Evolutionary conservation across 2,888 invertebrate genomes (phyloP).

Genomic region (Sepioteuthis lessoniana): DNA sequence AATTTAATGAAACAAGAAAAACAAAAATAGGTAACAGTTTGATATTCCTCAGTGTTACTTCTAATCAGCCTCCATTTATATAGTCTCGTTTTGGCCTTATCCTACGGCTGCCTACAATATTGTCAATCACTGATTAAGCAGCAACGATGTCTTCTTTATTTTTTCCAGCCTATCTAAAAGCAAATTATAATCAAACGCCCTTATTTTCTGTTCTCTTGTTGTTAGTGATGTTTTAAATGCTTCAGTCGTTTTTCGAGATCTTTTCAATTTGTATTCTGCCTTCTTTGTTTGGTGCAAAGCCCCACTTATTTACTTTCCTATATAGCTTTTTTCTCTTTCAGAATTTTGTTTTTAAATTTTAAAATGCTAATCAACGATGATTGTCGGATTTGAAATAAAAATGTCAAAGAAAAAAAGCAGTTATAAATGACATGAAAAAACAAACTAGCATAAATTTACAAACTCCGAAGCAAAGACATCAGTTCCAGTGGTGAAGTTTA

Average conservation of each 20-base stretch:
- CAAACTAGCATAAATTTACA: not conserved
- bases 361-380: not conserved
- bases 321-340: not conserved
- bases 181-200: not conserved
- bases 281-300: not conserved
- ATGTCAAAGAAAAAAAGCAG: not conserved
- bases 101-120: not conserved
- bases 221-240: constrained; percentile 15
- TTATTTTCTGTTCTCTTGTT: not conserved
- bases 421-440: not conserved
- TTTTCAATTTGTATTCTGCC: not conserved
- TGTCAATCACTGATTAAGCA: not conserved
- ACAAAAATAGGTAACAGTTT: not conserved
- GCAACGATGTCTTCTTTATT: not conserved
- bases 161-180: not conserved
- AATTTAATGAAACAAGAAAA: not conserved
- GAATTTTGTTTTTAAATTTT: constrained; percentile 21
- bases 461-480: not conserved
- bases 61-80: constrained; percentile 5
- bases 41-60: not conserved
- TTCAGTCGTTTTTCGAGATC: not conserved
- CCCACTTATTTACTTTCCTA: not conserved
- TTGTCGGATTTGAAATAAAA: not conserved
- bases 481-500: not conserved
- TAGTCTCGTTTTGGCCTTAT: not conserved